These are phyloP conservation scores for Cirrhinus mrigala DNA, from an alignment of 2,797 vertebrate genomes.

Conservation along the genomic window DNA sequence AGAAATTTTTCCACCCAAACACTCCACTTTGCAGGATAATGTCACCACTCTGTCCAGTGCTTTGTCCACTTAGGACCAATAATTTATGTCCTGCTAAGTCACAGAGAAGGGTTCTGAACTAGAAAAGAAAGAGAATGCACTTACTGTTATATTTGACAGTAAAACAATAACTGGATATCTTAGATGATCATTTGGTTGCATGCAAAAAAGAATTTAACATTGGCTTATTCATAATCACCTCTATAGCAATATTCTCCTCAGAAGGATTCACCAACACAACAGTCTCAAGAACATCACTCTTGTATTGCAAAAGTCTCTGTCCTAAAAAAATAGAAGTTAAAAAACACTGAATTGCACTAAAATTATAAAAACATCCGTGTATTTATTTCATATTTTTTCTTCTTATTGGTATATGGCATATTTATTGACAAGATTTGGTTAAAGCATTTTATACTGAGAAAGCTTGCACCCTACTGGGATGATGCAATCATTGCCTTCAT, in stretches of 20 bases:
- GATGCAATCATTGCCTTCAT: conserved; percentile 16
- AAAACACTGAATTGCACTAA: neutral
- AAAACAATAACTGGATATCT: neutral
- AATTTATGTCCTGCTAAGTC: conserved; percentile 88
- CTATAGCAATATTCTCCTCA: conserved; percentile 81
- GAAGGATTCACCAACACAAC: conserved; percentile 93
- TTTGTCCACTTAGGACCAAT: conserved; percentile 90
- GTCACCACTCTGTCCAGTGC: conserved; percentile 89
- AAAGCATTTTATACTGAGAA: neutral
- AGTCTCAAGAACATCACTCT: conserved; percentile 89
- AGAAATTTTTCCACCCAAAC: conserved; percentile 88
- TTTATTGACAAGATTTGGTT: conserved; percentile 10
- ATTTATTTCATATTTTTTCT: neutral
- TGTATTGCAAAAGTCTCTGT: conserved; percentile 90
- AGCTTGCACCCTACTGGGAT: conserved; percentile 9
- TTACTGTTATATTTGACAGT: neutral
- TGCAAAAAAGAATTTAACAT: neutral
- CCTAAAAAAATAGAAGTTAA: conserved; percentile 72
- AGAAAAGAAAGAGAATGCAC: conserved; percentile 21
- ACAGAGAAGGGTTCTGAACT: conserved; percentile 88
- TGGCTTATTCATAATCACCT: conserved; percentile 77
- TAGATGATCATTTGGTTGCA: neutral
- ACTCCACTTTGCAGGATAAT: conserved; percentile 88
- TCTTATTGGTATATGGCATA: neutral
- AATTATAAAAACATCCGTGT: neutral